Evolutionary conservation across 2,888 invertebrate genomes (phyloP), one percentile per base, ranked within the genome.

Genomic region (Ariolimax columbianus): DNA sequence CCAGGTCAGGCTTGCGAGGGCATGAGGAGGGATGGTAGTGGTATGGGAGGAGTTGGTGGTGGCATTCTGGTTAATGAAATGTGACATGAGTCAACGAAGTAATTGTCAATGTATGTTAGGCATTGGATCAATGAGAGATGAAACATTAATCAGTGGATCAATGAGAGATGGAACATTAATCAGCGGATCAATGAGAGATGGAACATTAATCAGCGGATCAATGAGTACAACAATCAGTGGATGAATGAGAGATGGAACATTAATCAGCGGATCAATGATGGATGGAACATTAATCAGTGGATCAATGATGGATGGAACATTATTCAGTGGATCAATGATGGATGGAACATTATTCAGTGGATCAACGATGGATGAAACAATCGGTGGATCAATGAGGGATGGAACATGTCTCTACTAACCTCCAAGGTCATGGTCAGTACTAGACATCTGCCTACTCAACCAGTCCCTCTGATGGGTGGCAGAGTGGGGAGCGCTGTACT

Each of bases 401-500:
- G n/a, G n/a, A n/a, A n/a, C n/a, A n/a, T n/a, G n/a, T n/a, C 59
- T 26, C 3, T 68, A 43, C 36, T 77, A 33, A 33, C 77, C 77
- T 36, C 55, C 55, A 77, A 77, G 1, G 4, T 40, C 38, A n/a
- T 63, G 3, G 26, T 79, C 70, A 26, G 70, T 68, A 51, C 80
- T 80, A n/a, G 68, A 11, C 33, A 19, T 23, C 47, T 43, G 4
- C 14, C 14, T 40, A 47, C 47, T 66, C 14, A 66, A 80, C 33
- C n/a, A 38, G 4, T 26, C 23, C 23, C 72, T 33, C n/a, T 23
- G 19, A 6, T 38, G 19, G 9, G 30, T 68, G 3, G 51, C 51
- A 19, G n/a, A 9, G 11, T 55, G 70, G n/a, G 82, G 72, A 6
- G 55, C 73, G 30, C 81, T 81, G 40, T 55, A 36, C 73, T 82